Conservation (phyloP, 2,797 vertebrate genomes). For the Mus caroli region DNA sequence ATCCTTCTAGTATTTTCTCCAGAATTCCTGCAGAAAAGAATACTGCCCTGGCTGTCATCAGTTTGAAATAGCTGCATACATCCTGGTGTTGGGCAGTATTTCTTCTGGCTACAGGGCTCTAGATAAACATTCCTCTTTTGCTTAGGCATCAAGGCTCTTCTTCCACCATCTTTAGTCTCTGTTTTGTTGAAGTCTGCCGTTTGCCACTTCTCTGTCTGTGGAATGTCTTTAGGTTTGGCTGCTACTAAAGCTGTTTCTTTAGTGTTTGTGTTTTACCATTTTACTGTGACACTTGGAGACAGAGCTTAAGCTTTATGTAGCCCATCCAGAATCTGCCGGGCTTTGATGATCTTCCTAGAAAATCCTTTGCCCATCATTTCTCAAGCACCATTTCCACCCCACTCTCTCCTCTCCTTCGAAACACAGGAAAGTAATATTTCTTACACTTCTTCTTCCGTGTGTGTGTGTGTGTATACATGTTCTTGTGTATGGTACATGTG, state of each 20-base stretch:
- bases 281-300: conserved; percentile 24
- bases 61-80: not conserved
- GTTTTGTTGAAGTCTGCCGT: not conserved
- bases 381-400: not conserved
- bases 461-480: not conserved
- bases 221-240: conserved; percentile 48
- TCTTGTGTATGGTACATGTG: not conserved
- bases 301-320: not conserved
- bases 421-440: not conserved
- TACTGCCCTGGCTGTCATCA: not conserved
- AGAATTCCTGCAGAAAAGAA: conserved; percentile 6
- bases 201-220: not conserved
- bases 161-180: not conserved
- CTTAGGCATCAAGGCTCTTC: not conserved
- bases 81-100: not conserved
- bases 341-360: conserved; percentile 37
- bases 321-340: not conserved
- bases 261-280: conserved; percentile 25
- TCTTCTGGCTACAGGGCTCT: not conserved
- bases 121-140: not conserved
- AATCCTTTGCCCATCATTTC: not conserved
- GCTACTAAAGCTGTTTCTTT: conserved; percentile 56
- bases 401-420: not conserved
- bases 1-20: conserved; percentile 24
- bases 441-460: not conserved